Evolutionary conservation across 92 coral and sea anemone species (phyloP).

Genomic region (Metridium senile): DNA sequence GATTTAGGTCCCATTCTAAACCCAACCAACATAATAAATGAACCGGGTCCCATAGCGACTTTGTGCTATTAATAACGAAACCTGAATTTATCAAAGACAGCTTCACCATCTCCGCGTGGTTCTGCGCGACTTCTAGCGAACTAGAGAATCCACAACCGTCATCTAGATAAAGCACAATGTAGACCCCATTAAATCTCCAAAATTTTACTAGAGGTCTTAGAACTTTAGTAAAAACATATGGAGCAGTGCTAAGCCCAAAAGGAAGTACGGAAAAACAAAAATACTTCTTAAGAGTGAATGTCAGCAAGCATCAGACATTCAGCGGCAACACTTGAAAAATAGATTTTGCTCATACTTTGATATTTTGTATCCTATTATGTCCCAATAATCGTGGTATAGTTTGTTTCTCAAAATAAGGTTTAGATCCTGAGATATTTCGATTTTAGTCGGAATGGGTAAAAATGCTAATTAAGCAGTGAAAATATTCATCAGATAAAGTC

Average conservation of each 20-base stretch:
- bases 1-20: conserved; percentile 29
- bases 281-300: too few species aligned
- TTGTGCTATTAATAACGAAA: conserved; percentile 29
- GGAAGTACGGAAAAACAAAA: conserved; percentile 56
- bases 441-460: too few species aligned
- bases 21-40: conserved; percentile 52
- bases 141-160: conserved; percentile 45
- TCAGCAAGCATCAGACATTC: too few species aligned
- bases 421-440: too few species aligned
- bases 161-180: conserved; percentile 37
- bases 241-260: conserved; percentile 55
- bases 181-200: conserved; percentile 39
- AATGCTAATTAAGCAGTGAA: too few species aligned
- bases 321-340: too few species aligned
- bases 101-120: conserved; percentile 21
- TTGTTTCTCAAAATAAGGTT: too few species aligned
- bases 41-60: conserved; percentile 40
- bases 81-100: conserved; percentile 24
- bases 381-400: too few species aligned
- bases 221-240: conserved; percentile 59
- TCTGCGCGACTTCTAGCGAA: background rate
- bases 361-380: too few species aligned
- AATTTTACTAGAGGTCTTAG: conserved; percentile 55
- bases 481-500: too few species aligned
- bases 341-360: too few species aligned